Evolutionary conservation across 2,113 vertebrate genomes (phyloP), one percentile per base, ranked within the genome.

Genomic region (Marmota monax): DNA sequence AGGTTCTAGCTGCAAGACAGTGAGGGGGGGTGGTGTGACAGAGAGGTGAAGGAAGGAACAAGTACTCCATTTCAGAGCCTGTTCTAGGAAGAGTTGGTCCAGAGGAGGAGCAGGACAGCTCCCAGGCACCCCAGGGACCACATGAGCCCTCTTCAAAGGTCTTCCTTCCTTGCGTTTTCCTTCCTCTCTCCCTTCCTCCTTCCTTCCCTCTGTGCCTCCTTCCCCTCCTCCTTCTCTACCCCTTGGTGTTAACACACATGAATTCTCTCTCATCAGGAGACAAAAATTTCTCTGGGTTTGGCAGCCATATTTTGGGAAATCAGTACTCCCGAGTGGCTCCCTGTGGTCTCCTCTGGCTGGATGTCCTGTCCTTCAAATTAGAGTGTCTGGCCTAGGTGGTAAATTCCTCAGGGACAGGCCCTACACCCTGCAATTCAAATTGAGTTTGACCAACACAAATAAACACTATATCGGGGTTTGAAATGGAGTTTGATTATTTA

Each of bases 1-100:
- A n/a, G 56, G 63, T 48, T 74, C 65, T 53, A 88, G 74, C 16
- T 2, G 12, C 27, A 48, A n/a, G 56, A 23, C 9, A 13, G 76
- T 4, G 0, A 27, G 45, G 29, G 3, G 13, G 6, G 53, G 18
- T 48, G 48, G 20, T 67, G 61, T 48, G 53, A 14, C 12, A 17
- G 45, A 34, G 29, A 73, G 2, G 56, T 1, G 4, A n/a, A 22
- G 45, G 25, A 42, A 42, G 7, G 22, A 18, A 76, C 65, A 23
- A 23, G 7, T 2, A 77, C 51, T 34, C n/a, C 1, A 0, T 0
- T 37, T 58, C 13, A 74, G 63, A 56, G 37, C 23, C 11, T 3
- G 39, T 9, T 37, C n/a, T 5, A 7, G 82, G 58, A 82, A 34
- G 84, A 17, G 25, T 7, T 3, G 5, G 11, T 22, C 11, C 7